Conservation (phyloP, 2,113 vertebrate species). For the Poeciliopsis occidentalis region DNA sequence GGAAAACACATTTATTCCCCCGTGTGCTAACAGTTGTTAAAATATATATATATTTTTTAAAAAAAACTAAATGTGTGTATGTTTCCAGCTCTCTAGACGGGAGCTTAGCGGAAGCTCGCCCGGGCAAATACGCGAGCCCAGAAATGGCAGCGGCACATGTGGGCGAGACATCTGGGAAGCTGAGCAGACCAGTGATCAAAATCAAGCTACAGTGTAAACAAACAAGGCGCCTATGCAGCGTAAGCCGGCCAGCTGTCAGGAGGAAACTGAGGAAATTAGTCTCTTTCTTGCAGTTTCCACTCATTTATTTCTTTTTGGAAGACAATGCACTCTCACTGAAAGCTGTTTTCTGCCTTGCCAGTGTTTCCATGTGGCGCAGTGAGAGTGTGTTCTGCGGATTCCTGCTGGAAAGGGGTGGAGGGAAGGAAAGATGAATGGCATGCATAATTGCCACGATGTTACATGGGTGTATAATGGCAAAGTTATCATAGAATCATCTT, state of each 20-base stretch:
- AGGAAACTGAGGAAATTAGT: constrained; percentile 50
- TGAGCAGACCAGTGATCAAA: constrained; percentile 71
- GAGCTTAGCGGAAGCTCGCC: neutral
- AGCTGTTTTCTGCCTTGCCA: neutral
- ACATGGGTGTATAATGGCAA: constrained; percentile 44
- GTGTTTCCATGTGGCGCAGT: neutral
- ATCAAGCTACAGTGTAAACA: constrained; percentile 69
- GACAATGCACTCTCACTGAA: constrained; percentile 11
- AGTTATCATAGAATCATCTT: constrained; percentile 53
- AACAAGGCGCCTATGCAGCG: constrained; percentile 46
- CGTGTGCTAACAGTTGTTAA: constrained; percentile 1
- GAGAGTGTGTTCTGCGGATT: constrained; percentile 12
- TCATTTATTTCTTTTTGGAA: constrained; percentile 22
- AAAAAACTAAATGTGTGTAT: neutral
- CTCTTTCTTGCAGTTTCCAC: constrained; percentile 27
- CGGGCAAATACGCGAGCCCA: neutral
- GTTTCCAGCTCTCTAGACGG: neutral
- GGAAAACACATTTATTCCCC: constrained; percentile 26
- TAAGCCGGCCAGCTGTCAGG: constrained; percentile 62
- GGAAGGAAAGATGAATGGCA: constrained; percentile 10
- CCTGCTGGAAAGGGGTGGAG: neutral
- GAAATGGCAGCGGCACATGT: constrained; percentile 48
- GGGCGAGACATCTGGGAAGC: constrained; percentile 70
- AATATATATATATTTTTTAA: neutral
- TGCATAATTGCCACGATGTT: constrained; percentile 38